Evolutionary conservation across 1,140 invertebrate species (phyloP).

Genomic region (Drosophila busckii): DNA sequence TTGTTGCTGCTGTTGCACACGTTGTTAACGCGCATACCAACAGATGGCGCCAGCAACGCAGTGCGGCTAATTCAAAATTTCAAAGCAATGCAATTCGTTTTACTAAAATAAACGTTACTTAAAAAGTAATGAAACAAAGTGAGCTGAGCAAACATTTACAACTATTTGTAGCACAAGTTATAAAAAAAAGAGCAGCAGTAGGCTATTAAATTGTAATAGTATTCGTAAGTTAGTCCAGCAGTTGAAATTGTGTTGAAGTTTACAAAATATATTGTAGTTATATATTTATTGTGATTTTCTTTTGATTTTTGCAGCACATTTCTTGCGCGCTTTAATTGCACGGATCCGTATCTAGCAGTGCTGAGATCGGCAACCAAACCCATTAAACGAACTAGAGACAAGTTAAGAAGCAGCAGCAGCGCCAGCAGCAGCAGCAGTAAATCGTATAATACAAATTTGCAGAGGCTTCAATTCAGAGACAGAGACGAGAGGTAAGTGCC

Average conservation of each 20-base stretch:
- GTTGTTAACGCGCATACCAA: no score
- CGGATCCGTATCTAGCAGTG: constrained; percentile 15
- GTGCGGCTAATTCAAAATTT: no score
- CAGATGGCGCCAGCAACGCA: background rate
- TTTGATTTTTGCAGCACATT: constrained; percentile 34
- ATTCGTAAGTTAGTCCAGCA: no score
- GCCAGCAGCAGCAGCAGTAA: constrained; percentile 9
- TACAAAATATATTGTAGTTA: background rate
- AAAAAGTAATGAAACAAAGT: no score
- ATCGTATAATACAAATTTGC: no score
- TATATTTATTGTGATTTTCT: background rate
- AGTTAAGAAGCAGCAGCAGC: constrained; percentile 33
- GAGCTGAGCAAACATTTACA: no score
- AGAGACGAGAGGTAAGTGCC: constrained; percentile 35
- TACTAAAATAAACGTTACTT: no score
- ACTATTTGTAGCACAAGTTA: no score
- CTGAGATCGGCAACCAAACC: constrained; percentile 22
- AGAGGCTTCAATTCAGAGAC: constrained; percentile 8
- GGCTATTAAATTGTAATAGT: no score
- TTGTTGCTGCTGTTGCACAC: background rate
- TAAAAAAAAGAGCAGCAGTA: no score
- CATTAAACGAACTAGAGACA: constrained; percentile 47
- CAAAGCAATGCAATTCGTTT: no score
- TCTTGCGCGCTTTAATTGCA: constrained; percentile 41
- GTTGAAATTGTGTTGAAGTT: no score